Evolutionary conservation across 2,113 vertebrate genomes (phyloP).

Genomic region (Ctenodactylus gundi): DNA sequence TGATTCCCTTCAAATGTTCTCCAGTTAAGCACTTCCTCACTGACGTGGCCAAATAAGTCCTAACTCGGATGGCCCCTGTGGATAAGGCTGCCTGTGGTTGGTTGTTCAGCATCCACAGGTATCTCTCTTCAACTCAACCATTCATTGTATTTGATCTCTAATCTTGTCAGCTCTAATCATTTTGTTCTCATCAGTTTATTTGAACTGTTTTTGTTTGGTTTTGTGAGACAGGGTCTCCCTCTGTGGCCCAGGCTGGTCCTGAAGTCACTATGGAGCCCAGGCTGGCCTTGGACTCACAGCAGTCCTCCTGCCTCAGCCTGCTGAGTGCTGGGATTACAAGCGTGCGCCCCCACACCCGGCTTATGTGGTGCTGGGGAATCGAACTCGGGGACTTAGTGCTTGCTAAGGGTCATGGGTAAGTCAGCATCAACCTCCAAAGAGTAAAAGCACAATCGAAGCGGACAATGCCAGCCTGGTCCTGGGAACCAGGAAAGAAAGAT

Average conservation of each 20-base stretch:
- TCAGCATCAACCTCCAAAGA: background rate
- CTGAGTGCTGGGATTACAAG: too few species aligned
- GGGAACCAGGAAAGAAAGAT: background rate
- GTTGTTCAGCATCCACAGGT: background rate
- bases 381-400: too few species aligned
- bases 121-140: constrained; percentile 60
- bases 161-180: too few species aligned
- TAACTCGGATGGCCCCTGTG: constrained; percentile 50
- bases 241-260: too few species aligned
- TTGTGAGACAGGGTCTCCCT: too few species aligned
- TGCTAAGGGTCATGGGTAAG: constrained; percentile 36
- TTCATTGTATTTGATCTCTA: too few species aligned
- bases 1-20: constrained; percentile 45
- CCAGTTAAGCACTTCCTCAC: constrained; percentile 48
- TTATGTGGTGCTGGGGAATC: too few species aligned
- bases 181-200: too few species aligned
- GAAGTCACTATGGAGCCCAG: too few species aligned
- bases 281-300: too few species aligned
- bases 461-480: background rate
- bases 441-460: constrained; percentile 31
- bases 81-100: constrained; percentile 47
- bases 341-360: too few species aligned
- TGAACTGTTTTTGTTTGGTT: constrained; percentile 63
- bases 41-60: constrained; percentile 46
- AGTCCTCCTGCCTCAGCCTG: too few species aligned